Percentiles rank a stretch among this genome's conserved stretches.
Conservation (phyloP, 2,888 invertebrate species). For the Epirrita christyi region DNA sequence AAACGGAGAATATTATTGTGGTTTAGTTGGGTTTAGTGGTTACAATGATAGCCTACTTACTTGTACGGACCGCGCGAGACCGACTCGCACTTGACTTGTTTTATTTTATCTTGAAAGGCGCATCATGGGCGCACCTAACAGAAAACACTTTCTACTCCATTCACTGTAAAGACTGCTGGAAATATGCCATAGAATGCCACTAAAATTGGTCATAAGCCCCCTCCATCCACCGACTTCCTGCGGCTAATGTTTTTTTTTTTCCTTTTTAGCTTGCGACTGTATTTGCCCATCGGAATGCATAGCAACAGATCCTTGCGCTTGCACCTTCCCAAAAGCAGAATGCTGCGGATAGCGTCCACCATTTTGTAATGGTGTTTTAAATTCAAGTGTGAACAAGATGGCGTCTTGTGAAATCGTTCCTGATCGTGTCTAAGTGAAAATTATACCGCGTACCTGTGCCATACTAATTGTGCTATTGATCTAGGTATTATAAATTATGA, state of each 20-base stretch:
- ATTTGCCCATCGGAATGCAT: slow-evolving; percentile 72
- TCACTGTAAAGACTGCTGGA: no score
- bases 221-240: no score
- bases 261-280: slow-evolving; percentile 69
- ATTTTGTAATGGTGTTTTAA: slow-evolving; percentile 52
- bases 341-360: slow-evolving; percentile 59
- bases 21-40: no score
- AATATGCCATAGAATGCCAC: no score
- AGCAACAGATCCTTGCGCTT: slow-evolving; percentile 73
- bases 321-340: slow-evolving; percentile 70
- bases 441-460: slow-evolving; percentile 10
- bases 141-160: no score
- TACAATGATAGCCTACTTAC: no score
- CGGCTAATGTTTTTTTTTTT: no score
- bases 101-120: no score
- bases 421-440: slow-evolving; percentile 26
- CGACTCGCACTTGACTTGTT: background rate
- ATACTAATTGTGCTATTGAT: slow-evolving; percentile 1
- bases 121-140: no score
- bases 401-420: slow-evolving; percentile 28
- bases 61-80: no score
- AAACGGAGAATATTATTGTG: no score
- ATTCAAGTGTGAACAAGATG: slow-evolving; percentile 53
- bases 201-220: no score
- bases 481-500: background rate